Conservation (phyloP, 2,113 vertebrate genomes). For the Rhineura floridana region DNA sequence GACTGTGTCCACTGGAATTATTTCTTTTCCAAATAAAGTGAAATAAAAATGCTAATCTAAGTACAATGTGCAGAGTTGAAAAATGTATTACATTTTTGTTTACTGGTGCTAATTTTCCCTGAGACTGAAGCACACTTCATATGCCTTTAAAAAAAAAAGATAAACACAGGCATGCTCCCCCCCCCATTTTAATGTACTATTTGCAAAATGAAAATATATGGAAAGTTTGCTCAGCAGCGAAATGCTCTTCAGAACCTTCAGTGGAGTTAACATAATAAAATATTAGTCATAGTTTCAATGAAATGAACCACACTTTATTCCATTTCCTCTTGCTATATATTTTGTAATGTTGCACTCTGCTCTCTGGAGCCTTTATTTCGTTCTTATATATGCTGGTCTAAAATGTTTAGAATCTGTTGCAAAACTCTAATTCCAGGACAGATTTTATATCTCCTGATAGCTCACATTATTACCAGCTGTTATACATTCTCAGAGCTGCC, state of each 20-base stretch:
- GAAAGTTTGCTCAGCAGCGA: not conserved
- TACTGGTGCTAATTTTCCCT: not conserved
- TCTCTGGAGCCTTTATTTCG: not conserved
- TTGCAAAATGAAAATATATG: conserved; percentile 9
- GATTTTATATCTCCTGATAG: not conserved
- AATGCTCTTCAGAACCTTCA: not conserved
- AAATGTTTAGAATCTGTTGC: not conserved
- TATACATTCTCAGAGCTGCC: not conserved
- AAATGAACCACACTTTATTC: not conserved
- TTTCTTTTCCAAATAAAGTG: not conserved
- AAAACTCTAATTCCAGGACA: not conserved
- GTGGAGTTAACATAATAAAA: not conserved
- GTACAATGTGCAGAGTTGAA: not conserved
- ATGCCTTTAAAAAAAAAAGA: not conserved
- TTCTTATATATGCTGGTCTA: not conserved
- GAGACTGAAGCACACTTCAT: not conserved
- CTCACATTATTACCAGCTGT: not conserved
- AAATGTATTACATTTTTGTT: not conserved
- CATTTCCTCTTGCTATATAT: not conserved
- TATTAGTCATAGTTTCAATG: not conserved
- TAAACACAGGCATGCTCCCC: not conserved
- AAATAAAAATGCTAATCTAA: not conserved
- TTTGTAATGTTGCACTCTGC: not conserved
- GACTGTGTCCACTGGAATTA: not conserved
- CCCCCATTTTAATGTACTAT: not conserved